Conservation (phyloP, 1,140 invertebrate genomes). For the Chrysopa pallens region DNA sequence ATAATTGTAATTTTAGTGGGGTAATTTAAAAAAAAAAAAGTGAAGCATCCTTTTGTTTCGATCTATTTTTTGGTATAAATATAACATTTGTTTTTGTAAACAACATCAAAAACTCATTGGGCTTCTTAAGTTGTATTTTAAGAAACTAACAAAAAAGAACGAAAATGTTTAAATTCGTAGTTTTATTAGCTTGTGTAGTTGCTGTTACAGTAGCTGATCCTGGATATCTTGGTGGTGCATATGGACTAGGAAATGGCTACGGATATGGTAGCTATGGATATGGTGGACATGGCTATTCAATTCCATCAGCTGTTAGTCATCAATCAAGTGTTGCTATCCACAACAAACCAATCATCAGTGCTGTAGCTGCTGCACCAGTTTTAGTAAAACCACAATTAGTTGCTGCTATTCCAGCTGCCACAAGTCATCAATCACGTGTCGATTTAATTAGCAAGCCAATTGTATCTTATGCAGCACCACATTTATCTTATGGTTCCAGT, state of each 20-base stretch:
- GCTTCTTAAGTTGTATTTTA: too few relatives aligned
- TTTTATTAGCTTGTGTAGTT: background rate
- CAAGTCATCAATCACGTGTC: slow-evolving; percentile 30
- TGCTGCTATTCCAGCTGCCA: slow-evolving; percentile 16
- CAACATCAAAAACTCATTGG: too few relatives aligned
- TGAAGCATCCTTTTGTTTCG: too few relatives aligned
- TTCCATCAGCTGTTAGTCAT: background rate
- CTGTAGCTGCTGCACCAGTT: slow-evolving; percentile 10
- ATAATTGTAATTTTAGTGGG: too few relatives aligned
- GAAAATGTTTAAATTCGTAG: background rate
- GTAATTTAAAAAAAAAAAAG: too few relatives aligned
- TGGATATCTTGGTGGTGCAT: background rate
- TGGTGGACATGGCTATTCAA: background rate
- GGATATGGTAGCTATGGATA: background rate
- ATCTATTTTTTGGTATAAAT: too few relatives aligned
- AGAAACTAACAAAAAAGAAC: too few relatives aligned
- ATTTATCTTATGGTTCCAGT: slow-evolving; percentile 8
- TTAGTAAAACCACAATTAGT: background rate
- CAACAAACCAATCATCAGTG: background rate
- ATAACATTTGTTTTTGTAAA: too few relatives aligned
- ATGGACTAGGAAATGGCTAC: background rate
- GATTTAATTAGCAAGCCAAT: slow-evolving; percentile 22
- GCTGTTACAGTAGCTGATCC: background rate
- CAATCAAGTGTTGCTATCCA: background rate
- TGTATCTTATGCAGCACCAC: slow-evolving; percentile 11